Base-by-base conservation (phyloP, 2,797 vertebrate species). In the Lemur catta region DNA sequence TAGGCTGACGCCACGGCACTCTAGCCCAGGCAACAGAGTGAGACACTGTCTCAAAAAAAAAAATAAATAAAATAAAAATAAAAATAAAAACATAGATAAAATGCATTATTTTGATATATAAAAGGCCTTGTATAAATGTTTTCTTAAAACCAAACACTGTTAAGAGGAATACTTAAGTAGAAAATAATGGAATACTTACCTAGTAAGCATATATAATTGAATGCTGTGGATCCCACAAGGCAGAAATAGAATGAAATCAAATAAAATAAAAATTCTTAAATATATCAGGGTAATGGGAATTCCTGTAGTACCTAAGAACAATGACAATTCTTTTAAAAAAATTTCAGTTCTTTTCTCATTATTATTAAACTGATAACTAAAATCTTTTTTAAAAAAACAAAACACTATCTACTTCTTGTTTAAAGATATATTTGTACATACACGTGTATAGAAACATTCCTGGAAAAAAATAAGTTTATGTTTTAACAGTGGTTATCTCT, bases 131-230 rank as follows among this genome's bases (percentile, higher is more conserved):
- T 2, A 17, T 78, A 89, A 93, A 74, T 84, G 48, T 57, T 80
- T 91, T 95, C 41, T 91, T 82, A 78, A 95, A 95, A 82, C 14
- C 63, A 95, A 94, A 46, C 52, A 43, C 90, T 93, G 14, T 76
- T 71, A 81, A 92, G 87, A 92, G 41, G 41, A 81, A 84, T 38
- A 48, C 2, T 57, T 94, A 89, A n/a, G 52, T 38, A 87, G 63
- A 78, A 95, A 94, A 89, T 84, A 80, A 18, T 72, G 38, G 46
- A 81, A 72, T 87, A 80, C 61, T 38, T 38, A 80, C 26, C 55
- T 67, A 65, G 33, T 30, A 50, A 87, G n/a, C 4, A 84, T 28
- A 46, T 91, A 43, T 59, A 79, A 75, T 30, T 91, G n/a, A 95
- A 91, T 59, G 33, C 35, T 72, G 17, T 92, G 67, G 46, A 63